Percentiles rank a stretch among this genome's conserved stretches.
Conservation (phyloP, 1,140 invertebrate genomes). For the Stenopsyche tienmushanensis region DNA sequence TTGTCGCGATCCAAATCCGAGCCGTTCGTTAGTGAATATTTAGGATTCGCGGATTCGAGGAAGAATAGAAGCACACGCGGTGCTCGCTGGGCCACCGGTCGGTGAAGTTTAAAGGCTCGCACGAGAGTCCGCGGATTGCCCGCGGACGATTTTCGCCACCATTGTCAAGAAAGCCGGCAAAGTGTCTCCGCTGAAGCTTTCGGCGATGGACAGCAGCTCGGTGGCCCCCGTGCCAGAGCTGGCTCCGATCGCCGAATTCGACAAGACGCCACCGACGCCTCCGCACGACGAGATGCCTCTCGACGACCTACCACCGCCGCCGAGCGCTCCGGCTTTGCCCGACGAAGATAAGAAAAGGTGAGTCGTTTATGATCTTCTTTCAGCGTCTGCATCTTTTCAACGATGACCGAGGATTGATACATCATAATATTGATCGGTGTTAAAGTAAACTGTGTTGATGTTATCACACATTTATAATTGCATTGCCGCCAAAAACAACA, state of each 20-base stretch:
- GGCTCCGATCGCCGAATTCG: slow-evolving; percentile 64
- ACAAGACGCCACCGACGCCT: slow-evolving; percentile 62
- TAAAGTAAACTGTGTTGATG: too few relatives aligned
- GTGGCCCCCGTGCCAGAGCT: slow-evolving; percentile 64
- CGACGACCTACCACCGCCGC: slow-evolving; percentile 61
- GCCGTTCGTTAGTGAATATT: too few relatives aligned
- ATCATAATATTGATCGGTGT: too few relatives aligned
- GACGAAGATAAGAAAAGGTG: slow-evolving; percentile 56
- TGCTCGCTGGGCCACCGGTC: too few relatives aligned
- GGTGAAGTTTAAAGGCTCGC: not conserved
- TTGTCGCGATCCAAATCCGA: too few relatives aligned
- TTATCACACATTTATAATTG: too few relatives aligned
- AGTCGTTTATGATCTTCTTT: not conserved
- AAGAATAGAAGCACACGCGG: not conserved
- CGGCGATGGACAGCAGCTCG: slow-evolving; percentile 62
- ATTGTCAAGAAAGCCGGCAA: slow-evolving; percentile 49
- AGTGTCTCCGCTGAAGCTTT: slow-evolving; percentile 58
- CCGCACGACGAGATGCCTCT: slow-evolving; percentile 60
- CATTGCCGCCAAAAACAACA: too few relatives aligned
- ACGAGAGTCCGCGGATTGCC: slow-evolving; percentile 30
- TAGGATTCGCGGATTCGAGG: not conserved
- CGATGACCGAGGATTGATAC: too few relatives aligned
- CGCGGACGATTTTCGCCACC: slow-evolving; percentile 32
- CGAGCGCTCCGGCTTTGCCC: slow-evolving; percentile 56
- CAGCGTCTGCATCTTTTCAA: not conserved